Evolutionary conservation across 2,113 vertebrate species (phyloP).

Genomic region (Sakesphorus luctuosus): DNA sequence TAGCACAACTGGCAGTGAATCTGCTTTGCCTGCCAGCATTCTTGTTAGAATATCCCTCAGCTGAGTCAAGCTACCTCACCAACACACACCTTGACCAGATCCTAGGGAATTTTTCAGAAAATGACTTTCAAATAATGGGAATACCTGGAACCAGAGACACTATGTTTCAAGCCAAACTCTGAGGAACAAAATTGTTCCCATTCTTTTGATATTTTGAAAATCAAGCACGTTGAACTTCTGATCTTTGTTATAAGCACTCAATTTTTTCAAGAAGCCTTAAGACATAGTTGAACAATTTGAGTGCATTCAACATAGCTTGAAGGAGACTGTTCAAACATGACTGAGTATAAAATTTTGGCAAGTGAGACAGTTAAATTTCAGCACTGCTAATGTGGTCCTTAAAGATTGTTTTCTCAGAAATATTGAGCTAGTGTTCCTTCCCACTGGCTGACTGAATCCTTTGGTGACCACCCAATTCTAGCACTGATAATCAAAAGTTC

Average conservation of each 20-base stretch:
- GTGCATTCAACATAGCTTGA: background rate
- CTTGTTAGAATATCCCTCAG: background rate
- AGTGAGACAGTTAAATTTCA: background rate
- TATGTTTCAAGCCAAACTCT: background rate
- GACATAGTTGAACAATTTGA: background rate
- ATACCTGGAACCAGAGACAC: background rate
- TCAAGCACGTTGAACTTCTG: background rate
- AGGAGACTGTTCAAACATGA: background rate
- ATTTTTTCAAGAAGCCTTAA: background rate
- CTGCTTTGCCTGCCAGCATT: background rate
- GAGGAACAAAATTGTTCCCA: background rate
- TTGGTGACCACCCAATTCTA: background rate
- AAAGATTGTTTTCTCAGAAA: conserved; percentile 9
- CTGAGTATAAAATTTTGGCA: background rate
- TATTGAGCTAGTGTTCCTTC: background rate
- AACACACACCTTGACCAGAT: background rate
- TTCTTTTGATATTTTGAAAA: background rate
- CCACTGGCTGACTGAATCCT: background rate
- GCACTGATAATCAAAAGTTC: background rate
- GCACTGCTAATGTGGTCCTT: background rate
- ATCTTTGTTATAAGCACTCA: background rate
- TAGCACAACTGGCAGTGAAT: conserved; percentile 2
- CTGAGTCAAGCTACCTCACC: background rate
- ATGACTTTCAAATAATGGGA: background rate
- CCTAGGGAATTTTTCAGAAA: background rate